These are phyloP conservation scores for Sarcophaga carnaria DNA, from an alignment of 2,888 invertebrate species.

Conservation along the genomic window DNA sequence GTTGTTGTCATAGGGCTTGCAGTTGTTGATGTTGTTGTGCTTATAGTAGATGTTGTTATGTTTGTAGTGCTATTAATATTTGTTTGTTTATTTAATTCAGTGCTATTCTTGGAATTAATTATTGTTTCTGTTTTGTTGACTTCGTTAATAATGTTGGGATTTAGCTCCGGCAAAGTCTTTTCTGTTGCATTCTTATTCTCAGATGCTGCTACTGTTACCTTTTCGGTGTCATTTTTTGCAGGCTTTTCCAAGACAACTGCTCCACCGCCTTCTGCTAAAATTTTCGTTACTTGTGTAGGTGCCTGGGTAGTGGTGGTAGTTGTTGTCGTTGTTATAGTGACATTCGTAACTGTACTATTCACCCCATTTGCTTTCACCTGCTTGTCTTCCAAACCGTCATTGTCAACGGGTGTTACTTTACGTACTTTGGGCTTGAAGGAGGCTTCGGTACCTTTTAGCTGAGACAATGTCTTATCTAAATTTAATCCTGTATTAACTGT, in stretches of 20 bases:
- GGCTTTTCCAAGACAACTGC: slow-evolving; percentile 5
- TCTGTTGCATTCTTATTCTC: not conserved
- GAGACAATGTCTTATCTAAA: slow-evolving; percentile 33
- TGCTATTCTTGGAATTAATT: not conserved
- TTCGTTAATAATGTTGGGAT: not conserved
- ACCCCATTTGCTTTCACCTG: not conserved
- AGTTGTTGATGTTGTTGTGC: slow-evolving; percentile 6
- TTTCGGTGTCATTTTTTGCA: slow-evolving; percentile 25
- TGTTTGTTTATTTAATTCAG: not conserved
- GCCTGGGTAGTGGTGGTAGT: not conserved
- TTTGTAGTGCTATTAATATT: slow-evolving; percentile 2
- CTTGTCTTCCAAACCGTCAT: slow-evolving; percentile 5
- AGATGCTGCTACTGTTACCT: not conserved
- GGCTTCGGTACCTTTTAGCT: slow-evolving; percentile 40
- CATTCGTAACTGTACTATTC: not conserved
- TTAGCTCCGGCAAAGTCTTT: not conserved
- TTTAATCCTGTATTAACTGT: slow-evolving; percentile 46
- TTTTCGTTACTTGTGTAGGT: not conserved
- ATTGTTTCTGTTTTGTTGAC: not conserved
- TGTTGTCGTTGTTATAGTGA: not conserved
- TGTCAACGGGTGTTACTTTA: slow-evolving; percentile 52
- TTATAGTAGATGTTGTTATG: not conserved
- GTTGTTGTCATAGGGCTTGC: not conserved
- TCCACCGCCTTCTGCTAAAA: slow-evolving; percentile 28
- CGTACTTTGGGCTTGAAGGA: slow-evolving; percentile 43